A percentile compares a stretch with the other conserved stretches of the same genome.
These are phyloP conservation scores for Leuciscus waleckii DNA, from an alignment of 2,797 vertebrate genomes.

Conservation along the genomic window DNA sequence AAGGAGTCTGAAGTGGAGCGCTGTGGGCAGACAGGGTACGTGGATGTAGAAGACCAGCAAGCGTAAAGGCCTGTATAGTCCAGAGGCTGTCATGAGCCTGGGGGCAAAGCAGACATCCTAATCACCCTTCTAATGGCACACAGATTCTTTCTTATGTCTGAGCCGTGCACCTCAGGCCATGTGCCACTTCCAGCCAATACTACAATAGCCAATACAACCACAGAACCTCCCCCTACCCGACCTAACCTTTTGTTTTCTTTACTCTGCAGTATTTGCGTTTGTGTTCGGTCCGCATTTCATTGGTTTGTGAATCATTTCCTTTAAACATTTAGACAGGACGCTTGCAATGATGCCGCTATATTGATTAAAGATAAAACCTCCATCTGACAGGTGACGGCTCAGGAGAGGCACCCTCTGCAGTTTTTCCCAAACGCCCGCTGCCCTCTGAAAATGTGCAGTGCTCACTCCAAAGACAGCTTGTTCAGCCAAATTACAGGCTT, in stretches of 20 bases:
- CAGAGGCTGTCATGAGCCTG: slow-evolving; percentile 71
- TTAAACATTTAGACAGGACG: slow-evolving; percentile 44
- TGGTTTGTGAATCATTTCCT: slow-evolving; percentile 16
- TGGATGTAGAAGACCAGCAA: slow-evolving; percentile 69
- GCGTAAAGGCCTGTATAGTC: slow-evolving; percentile 78
- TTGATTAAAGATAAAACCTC: slow-evolving; percentile 54
- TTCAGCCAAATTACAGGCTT: slow-evolving; percentile 66
- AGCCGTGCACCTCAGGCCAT: slow-evolving; percentile 43
- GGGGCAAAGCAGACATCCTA: slow-evolving; percentile 70
- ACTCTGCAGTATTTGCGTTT: slow-evolving; percentile 13
- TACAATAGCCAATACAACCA: slow-evolving; percentile 43
- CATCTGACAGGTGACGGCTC: slow-evolving; percentile 46
- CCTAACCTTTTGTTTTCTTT: slow-evolving; percentile 18
- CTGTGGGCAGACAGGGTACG: slow-evolving; percentile 25
- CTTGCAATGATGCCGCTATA: neutral
- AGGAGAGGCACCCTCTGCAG: slow-evolving; percentile 22
- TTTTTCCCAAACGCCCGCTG: slow-evolving; percentile 33
- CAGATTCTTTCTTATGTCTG: slow-evolving; percentile 46
- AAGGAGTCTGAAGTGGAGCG: slow-evolving; percentile 30
- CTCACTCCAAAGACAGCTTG: slow-evolving; percentile 62
- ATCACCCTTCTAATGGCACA: slow-evolving; percentile 68
- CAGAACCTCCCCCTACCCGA: slow-evolving; percentile 3
- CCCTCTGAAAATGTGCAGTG: slow-evolving; percentile 47
- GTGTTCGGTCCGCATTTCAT: slow-evolving; percentile 7
- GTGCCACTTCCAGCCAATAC: slow-evolving; percentile 59